Percentiles rank a stretch among this genome's conserved stretches.
These are phyloP conservation scores for Drosophila punjabiensis DNA, from an alignment of 1,140 invertebrate species.

Conservation along the genomic window DNA sequence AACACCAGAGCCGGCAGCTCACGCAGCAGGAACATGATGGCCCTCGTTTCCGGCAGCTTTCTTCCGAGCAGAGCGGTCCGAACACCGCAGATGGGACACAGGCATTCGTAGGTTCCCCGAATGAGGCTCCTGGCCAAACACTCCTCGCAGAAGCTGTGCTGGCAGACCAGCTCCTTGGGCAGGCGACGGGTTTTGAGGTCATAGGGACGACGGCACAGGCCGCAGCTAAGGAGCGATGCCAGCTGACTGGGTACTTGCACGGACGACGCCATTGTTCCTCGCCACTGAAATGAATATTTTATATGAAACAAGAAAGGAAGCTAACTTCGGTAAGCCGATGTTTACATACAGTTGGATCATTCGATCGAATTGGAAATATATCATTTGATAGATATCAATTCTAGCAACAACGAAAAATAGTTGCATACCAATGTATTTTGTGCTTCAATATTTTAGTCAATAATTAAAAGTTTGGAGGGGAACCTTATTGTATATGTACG, in stretches of 20 bases:
- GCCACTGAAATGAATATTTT: neutral
- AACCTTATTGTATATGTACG: no score
- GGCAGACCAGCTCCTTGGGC: constrained; percentile 91
- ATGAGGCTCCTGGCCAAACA: constrained; percentile 86
- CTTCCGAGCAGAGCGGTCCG: constrained; percentile 87
- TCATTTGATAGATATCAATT: no score
- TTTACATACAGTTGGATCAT: no score
- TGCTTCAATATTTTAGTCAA: no score
- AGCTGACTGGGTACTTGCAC: constrained; percentile 87
- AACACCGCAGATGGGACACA: constrained; percentile 89
- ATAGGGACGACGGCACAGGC: constrained; percentile 89
- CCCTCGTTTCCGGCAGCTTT: constrained; percentile 88
- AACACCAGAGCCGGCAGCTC: constrained; percentile 40
- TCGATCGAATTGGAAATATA: neutral
- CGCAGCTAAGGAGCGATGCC: constrained; percentile 90
- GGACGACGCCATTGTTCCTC: neutral
- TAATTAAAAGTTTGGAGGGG: no score
- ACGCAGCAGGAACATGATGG: constrained; percentile 87
- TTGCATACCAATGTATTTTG: no score
- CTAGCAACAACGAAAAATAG: no score
- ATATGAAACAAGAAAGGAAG: neutral
- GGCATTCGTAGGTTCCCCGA: constrained; percentile 88
- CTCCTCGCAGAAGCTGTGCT: constrained; percentile 91
- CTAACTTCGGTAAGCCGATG: no score
- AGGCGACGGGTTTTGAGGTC: constrained; percentile 87